A percentile compares a stretch with the other conserved stretches of the same genome.
Evolutionary conservation across 2,797 vertebrate genomes (phyloP).

Genomic region (Capromys pilorides): DNA sequence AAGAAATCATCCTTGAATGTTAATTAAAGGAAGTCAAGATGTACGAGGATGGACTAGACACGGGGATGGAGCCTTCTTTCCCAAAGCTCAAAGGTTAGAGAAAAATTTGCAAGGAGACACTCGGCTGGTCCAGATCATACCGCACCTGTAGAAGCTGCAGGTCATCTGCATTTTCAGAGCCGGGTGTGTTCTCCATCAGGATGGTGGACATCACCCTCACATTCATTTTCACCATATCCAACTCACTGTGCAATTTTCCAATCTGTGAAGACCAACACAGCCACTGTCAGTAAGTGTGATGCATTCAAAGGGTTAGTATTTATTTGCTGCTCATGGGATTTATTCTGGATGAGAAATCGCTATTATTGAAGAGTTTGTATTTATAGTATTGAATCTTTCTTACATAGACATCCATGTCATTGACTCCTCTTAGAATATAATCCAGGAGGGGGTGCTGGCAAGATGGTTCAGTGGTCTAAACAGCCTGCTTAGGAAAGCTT

Average conservation of each 20-base stretch:
- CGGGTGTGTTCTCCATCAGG: slow-evolving; percentile 85
- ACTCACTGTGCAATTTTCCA: slow-evolving; percentile 88
- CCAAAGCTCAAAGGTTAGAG: not conserved
- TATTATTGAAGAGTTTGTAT: not conserved
- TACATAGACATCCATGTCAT: not conserved
- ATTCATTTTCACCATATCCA: slow-evolving; percentile 89
- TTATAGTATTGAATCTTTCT: slow-evolving; percentile 7
- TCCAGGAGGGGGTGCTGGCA: no score
- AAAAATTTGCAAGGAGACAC: not conserved
- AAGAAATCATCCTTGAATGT: not conserved
- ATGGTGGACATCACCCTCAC: slow-evolving; percentile 87
- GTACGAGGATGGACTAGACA: not conserved
- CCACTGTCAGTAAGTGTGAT: not conserved
- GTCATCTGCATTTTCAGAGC: slow-evolving; percentile 85
- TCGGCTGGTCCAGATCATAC: not conserved
- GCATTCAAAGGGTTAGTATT: not conserved
- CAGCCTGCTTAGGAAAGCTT: no score
- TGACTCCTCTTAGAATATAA: slow-evolving; percentile 46
- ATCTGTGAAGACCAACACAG: slow-evolving; percentile 80
- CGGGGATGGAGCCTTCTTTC: not conserved
- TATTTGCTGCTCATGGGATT: not conserved
- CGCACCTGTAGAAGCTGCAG: slow-evolving; percentile 86
- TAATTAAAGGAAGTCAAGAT: not conserved
- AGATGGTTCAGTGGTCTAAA: no score
- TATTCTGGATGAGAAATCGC: not conserved